Evolutionary conservation across 1,140 invertebrate species (phyloP), one percentile per base, ranked within the genome.

Genomic region (Pogonus chalceus): DNA sequence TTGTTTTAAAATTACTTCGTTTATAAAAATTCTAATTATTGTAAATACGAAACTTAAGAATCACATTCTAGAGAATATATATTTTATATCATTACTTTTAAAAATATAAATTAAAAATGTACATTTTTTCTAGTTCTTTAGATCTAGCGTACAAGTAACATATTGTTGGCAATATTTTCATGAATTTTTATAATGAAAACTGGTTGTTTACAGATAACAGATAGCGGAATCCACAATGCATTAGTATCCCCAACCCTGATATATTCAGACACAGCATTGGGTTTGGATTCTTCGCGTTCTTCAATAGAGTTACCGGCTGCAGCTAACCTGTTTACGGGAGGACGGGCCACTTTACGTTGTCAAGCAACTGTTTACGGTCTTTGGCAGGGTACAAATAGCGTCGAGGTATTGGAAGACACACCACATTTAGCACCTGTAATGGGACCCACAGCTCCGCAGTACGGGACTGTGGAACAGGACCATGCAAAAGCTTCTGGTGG

Each of bases 401-500:
- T 56, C 22, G 56, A 54, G 47, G 59, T 69, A 20, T 58, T 57
- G 49, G 67, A 66, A 46, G 65, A 69, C 35, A 59, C 58, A 10
- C 63, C 65, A 1, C 62, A 64, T 54, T 47, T 66, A 21, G 65
- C 63, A 16, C 62, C 65, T 23, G 64, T 67, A 35, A 35, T 69
- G 18, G 61, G 62, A 9, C 65, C 67, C 1, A 69, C 65, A 2
- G 63, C 64, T 12, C 65, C 65, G 7, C 67, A 69, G 49, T 65
- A 62, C 46, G 61, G 62, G 50, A 52, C 59, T 18, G 63, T 64
- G 53, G 59, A 61, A n/a, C n/a, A n/a, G n/a, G n/a, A n/a, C n/a
- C n/a, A n/a, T n/a, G n/a, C n/a, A n/a, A n/a, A n/a, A n/a, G n/a
- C n/a, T n/a, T n/a, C n/a, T n/a, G n/a, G n/a, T n/a, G n/a, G n/a